phyloP scores from a whole-genome alignment of 2,113 vertebrate genomes.

The Tinamus guttatus region DNA sequence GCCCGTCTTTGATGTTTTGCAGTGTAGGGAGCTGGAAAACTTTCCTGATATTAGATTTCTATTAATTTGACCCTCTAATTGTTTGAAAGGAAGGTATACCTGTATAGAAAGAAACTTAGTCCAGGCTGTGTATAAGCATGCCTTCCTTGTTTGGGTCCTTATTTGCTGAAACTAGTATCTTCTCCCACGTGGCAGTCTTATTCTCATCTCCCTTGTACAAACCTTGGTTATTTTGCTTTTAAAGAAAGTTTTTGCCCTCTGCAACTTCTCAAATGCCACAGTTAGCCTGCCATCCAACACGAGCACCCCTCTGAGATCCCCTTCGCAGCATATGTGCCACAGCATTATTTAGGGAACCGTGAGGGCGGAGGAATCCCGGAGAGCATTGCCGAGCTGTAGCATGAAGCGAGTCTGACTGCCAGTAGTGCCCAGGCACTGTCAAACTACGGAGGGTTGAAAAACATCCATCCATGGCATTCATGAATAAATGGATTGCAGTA shows the following conservation, averaged over 20 bases:
- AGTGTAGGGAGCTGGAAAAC: neutral
- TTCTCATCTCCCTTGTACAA: neutral
- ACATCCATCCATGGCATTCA: neutral
- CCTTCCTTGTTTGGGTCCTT: neutral
- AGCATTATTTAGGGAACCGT: neutral
- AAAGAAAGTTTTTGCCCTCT: neutral
- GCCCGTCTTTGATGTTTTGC: neutral
- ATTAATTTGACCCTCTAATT: neutral
- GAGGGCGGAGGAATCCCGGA: neutral
- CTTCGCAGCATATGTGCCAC: neutral
- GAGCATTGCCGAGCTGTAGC: neutral
- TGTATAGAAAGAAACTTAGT: neutral
- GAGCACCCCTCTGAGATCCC: neutral
- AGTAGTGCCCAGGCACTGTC: constrained; percentile 17
- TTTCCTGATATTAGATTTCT: neutral
- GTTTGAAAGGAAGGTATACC: fast-evolving
- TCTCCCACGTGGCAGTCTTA: neutral
- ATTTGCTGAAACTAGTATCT: neutral
- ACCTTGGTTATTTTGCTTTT: neutral
- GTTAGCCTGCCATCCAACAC: neutral
- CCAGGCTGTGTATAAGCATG: neutral
- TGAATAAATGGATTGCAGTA: neutral
- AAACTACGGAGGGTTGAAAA: neutral
- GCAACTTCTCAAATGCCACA: neutral
- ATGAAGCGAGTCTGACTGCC: neutral